These are phyloP conservation scores for Phalacrocorax brasilianus DNA, from an alignment of 2,113 vertebrate genomes.

Conservation along the genomic window DNA sequence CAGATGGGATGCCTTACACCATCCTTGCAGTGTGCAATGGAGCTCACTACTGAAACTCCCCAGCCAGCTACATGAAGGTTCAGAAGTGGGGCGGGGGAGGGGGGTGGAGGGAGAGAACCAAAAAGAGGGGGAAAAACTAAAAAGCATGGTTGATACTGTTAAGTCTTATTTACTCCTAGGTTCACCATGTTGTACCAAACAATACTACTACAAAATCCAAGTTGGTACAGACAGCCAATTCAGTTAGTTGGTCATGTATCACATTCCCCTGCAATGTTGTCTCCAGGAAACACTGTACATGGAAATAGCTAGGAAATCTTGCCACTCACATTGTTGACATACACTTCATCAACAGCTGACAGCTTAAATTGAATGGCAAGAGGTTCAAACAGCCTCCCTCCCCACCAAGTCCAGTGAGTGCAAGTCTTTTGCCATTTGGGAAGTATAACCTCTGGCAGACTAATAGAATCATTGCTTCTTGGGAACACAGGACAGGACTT, in stretches of 20 bases:
- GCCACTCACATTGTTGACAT: fast-evolving
- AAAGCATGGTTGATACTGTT: neutral
- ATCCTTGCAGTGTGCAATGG: neutral
- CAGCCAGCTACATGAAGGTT: neutral
- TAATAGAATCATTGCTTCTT: no score
- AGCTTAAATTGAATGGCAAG: neutral
- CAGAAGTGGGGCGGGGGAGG: neutral
- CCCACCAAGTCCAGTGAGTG: neutral
- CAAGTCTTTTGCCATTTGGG: neutral
- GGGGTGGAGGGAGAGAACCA: no score
- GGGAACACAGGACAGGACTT: neutral
- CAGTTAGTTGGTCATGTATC: neutral
- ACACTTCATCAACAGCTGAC: neutral
- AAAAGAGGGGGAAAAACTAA: neutral
- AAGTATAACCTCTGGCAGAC: neutral
- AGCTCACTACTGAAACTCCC: neutral
- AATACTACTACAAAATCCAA: neutral
- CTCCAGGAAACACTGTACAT: neutral
- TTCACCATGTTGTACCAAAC: neutral
- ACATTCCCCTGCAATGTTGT: neutral
- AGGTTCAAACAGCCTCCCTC: neutral
- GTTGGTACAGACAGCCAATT: neutral
- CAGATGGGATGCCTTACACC: neutral
- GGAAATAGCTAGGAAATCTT: neutral
- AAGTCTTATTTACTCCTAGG: neutral